Evolutionary conservation across 2,797 vertebrate species (phyloP).

Genomic region (Fistularia tabacaria): DNA sequence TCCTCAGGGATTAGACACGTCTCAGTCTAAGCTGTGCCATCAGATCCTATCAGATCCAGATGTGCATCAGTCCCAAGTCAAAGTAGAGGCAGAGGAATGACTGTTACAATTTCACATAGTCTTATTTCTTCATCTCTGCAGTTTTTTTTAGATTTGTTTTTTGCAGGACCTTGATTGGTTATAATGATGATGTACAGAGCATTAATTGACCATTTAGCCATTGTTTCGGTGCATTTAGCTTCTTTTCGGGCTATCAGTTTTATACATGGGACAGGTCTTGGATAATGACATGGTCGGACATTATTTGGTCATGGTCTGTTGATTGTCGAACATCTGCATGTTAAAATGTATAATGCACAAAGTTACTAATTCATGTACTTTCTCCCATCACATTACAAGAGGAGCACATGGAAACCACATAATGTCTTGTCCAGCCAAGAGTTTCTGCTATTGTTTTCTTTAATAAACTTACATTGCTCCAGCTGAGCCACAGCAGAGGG

Average conservation of each 20-base stretch:
- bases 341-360: constrained; percentile 12
- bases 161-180: neutral
- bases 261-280: constrained; percentile 2
- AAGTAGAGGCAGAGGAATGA: constrained; percentile 37
- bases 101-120: constrained; percentile 47
- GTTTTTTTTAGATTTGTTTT: constrained; percentile 17
- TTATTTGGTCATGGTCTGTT: neutral
- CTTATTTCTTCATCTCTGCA: constrained; percentile 20
- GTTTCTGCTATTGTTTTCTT: constrained; percentile 79
- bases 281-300: constrained; percentile 2
- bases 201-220: constrained; percentile 8
- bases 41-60: constrained; percentile 68
- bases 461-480: constrained; percentile 80
- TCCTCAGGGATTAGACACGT: constrained; percentile 66
- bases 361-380: constrained; percentile 10
- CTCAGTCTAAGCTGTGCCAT: constrained; percentile 67
- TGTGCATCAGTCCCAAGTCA: constrained; percentile 55
- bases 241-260: neutral
- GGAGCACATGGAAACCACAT: constrained; percentile 35
- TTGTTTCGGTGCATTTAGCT: neutral
- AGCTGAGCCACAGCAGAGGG: constrained; percentile 70
- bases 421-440: constrained; percentile 43
- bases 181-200: constrained; percentile 1
- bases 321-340: constrained; percentile 22
- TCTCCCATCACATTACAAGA: constrained; percentile 36